phyloP scores from a whole-genome alignment of 2,888 invertebrate genomes.

The Drosophila mettleri region DNA sequence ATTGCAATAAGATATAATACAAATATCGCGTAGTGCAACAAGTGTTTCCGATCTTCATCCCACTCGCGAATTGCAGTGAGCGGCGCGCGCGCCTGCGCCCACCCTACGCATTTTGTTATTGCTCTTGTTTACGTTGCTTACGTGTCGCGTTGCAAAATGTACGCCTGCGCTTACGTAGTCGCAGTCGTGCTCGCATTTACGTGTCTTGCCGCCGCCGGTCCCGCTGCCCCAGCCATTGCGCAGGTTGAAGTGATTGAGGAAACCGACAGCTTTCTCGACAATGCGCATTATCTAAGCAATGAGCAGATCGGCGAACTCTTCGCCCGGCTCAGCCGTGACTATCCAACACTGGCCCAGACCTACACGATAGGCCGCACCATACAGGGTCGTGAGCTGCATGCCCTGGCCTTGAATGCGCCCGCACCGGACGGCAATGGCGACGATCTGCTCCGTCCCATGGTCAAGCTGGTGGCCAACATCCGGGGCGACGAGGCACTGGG shows the following conservation, averaged over 20 bases:
- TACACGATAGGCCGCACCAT: constrained; percentile 93
- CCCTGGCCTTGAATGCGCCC: constrained; percentile 88
- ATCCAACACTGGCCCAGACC: constrained; percentile 89
- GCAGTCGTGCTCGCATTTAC: constrained; percentile 19
- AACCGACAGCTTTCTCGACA: constrained; percentile 68
- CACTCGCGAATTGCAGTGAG: not conserved
- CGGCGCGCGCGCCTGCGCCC: constrained; percentile 61
- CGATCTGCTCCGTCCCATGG: constrained; percentile 90
- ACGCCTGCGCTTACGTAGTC: constrained; percentile 31
- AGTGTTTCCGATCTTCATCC: constrained; percentile 35
- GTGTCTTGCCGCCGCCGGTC: constrained; percentile 29
- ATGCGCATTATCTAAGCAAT: constrained; percentile 89
- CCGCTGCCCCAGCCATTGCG: constrained; percentile 7
- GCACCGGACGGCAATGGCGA: constrained; percentile 85
- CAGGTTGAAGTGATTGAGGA: constrained; percentile 64
- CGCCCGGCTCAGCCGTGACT: constrained; percentile 87
- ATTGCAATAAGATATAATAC: constrained; percentile 14
- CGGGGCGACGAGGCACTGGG: constrained; percentile 97
- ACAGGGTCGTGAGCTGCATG: constrained; percentile 91
- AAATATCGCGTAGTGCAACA: constrained; percentile 41
- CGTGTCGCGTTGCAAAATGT: constrained; percentile 60
- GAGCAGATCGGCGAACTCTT: constrained; percentile 89
- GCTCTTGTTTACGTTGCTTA: constrained; percentile 50
- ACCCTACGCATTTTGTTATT: constrained; percentile 26
- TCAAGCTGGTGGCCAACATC: constrained; percentile 97